A percentile compares a stretch with the other conserved stretches of the same genome.
Conservation (phyloP, 2,113 vertebrate species). For the Eublepharis macularius region DNA sequence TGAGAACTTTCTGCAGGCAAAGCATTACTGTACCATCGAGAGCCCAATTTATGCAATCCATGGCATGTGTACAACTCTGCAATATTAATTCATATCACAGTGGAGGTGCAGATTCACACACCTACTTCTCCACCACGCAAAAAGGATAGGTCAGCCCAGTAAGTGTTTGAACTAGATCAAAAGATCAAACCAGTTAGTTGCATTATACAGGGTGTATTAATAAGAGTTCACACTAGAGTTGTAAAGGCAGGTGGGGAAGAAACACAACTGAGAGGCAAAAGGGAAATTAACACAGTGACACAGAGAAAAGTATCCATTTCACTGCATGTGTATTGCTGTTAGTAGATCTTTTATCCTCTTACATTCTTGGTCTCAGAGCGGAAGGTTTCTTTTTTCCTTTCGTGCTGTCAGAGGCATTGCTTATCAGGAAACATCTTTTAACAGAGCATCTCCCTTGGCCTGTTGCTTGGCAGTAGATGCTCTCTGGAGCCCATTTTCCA, state of each 20-base stretch:
- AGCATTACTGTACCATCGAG: too few species aligned
- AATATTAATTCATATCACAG: neutral
- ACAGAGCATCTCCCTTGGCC: neutral
- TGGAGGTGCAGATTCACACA: neutral
- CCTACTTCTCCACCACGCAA: neutral
- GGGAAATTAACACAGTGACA: too few species aligned
- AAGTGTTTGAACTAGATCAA: neutral
- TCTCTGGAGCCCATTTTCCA: neutral
- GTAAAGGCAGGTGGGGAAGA: too few species aligned
- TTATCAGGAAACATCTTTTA: neutral
- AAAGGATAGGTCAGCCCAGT: neutral
- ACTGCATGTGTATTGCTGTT: neutral
- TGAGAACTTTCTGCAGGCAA: too few species aligned
- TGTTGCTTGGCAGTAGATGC: neutral
- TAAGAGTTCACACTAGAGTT: too few species aligned
- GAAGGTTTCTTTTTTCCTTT: neutral
- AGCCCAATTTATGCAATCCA: too few species aligned
- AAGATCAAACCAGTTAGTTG: neutral
- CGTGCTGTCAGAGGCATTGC: neutral
- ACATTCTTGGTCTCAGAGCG: neutral
- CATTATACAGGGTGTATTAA: too few species aligned
- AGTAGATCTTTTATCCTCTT: neutral
- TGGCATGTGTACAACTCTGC: too few species aligned
- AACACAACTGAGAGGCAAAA: too few species aligned
- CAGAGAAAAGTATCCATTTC: neutral